These are phyloP conservation scores for Lepus townsendii DNA, from an alignment of 2,797 vertebrate species.

Conservation along the genomic window DNA sequence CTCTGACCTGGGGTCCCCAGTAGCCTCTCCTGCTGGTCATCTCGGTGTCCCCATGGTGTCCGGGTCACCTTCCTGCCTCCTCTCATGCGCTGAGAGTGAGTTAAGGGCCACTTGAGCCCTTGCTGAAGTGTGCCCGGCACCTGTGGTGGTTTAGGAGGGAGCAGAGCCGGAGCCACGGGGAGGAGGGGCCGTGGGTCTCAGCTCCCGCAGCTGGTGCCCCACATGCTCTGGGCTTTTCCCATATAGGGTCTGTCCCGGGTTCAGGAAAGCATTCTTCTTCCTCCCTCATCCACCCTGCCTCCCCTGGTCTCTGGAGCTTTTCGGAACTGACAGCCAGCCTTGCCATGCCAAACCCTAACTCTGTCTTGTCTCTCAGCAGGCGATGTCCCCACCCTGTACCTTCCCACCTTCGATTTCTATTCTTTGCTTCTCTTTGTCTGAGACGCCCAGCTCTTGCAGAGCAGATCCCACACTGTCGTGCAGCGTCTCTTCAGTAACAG, in stretches of 20 bases:
- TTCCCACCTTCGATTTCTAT: slow-evolving; percentile 37
- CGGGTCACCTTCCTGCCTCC: too few species aligned
- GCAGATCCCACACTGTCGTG: slow-evolving; percentile 41
- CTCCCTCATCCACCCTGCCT: not conserved
- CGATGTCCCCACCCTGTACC: not conserved
- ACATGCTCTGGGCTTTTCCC: not conserved
- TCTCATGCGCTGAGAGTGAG: not conserved
- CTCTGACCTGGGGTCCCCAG: not conserved
- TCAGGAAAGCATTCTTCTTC: not conserved
- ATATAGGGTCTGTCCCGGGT: not conserved
- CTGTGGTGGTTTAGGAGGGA: not conserved
- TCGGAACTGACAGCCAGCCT: slow-evolving; percentile 5
- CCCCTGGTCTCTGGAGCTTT: not conserved
- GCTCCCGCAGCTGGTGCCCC: not conserved
- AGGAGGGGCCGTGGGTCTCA: not conserved
- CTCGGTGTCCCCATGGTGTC: not conserved
- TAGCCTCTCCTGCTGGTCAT: not conserved
- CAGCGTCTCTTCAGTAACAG: slow-evolving; percentile 19
- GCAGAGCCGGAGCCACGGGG: not conserved
- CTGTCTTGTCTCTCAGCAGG: not conserved
- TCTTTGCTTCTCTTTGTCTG: slow-evolving; percentile 58
- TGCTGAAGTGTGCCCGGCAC: not conserved
- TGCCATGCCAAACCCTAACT: not conserved
- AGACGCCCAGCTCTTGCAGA: slow-evolving; percentile 9
- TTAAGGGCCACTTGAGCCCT: not conserved